Percentiles rank a stretch among this genome's conserved stretches.
phyloP scores from a whole-genome alignment of 2,888 invertebrate species.

The Smittia sp. region DNA sequence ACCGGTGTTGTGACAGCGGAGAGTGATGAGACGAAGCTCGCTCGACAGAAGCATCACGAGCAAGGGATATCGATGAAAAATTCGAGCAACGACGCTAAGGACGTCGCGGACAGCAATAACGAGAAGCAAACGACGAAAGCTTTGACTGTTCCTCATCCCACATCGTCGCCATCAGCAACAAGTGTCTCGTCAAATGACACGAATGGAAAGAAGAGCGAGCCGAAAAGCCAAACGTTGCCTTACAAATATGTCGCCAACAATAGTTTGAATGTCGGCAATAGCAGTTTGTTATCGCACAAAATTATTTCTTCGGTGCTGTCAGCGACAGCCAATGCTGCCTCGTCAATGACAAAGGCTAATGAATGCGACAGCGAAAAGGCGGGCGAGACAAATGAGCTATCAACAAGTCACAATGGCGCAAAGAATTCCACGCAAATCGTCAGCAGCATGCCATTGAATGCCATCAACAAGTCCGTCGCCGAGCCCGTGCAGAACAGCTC shows the following conservation, averaged over 20 bases:
- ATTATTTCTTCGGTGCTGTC: conserved; percentile 36
- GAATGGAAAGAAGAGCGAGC: conserved; percentile 80
- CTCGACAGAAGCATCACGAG: conserved; percentile 50
- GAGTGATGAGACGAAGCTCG: conserved; percentile 56
- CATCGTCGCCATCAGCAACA: conserved; percentile 12
- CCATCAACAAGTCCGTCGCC: conserved; percentile 52
- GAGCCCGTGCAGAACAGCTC: conserved; percentile 45
- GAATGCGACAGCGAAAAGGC: conserved; percentile 47
- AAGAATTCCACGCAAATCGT: conserved; percentile 27
- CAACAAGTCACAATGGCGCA: neutral
- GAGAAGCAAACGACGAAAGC: conserved; percentile 17
- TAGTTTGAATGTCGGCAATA: conserved; percentile 20
- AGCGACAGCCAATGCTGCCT: conserved; percentile 1
- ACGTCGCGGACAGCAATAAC: conserved; percentile 41
- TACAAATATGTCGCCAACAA: conserved; percentile 73
- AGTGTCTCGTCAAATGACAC: conserved; percentile 51
- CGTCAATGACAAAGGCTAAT: conserved; percentile 42
- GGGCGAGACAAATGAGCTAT: conserved; percentile 42
- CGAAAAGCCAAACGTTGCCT: conserved; percentile 88
- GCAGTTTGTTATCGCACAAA: conserved; percentile 32
- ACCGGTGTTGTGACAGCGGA: conserved; percentile 55
- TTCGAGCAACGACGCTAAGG: conserved; percentile 41
- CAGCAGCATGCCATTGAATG: conserved; percentile 55
- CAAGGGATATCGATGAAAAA: conserved; percentile 23
- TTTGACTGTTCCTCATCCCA: conserved; percentile 6